Base-by-base conservation (phyloP, 2,797 vertebrate species). In the Coracias cyanogaster region DNA sequence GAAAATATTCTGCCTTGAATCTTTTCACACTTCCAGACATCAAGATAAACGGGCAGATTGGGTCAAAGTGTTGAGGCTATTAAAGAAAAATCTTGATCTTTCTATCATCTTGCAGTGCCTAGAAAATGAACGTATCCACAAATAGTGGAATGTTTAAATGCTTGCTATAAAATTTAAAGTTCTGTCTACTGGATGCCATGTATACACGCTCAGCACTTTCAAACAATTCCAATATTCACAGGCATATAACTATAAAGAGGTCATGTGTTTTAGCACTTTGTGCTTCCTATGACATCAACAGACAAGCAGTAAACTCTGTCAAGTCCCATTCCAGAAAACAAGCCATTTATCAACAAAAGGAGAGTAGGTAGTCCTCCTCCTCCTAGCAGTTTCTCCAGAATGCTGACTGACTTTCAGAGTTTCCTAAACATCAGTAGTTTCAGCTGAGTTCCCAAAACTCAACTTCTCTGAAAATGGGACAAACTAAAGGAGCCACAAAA, bases 181-280 rank as follows among this genome's bases (percentile, higher is more conserved):
- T 93, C 22, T 51, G 18, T 61, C 46, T 77, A 6, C n/a, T n/a
- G 39, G 51, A 16, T 73, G 39, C 66, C 24, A 45, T 2, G 12
- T 25, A 25, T 25, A 45, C 20, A 8, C 3, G 12, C 25, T 77
- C 54, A 41, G 19, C 46, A 3, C 61, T 33, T 72, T 35, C 60
- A 84, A 77, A 61, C 45, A 57, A 20, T 28, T 64, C 52, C 41
- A 33, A 1, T 45, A 25, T 24, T 72, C 46, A 48, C 41, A 11
- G 3, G 3, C 11, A 45, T 5, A 37, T 3, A 5, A 1, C 61
- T 0, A 0, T 51, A 61, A 25, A 33, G 46, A 66, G 11, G 31
- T 28, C 14, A 9, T 7, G 9, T 45, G 20, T 29, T 77, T 83
- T 60, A 55, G 61, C 26, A 61, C 55, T 5, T 15, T 12, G 8